A percentile compares a stretch with the other conserved stretches of the same genome.
Conservation (phyloP, 2,113 vertebrate genomes). For the Tympanuchus pallidicinctus region DNA sequence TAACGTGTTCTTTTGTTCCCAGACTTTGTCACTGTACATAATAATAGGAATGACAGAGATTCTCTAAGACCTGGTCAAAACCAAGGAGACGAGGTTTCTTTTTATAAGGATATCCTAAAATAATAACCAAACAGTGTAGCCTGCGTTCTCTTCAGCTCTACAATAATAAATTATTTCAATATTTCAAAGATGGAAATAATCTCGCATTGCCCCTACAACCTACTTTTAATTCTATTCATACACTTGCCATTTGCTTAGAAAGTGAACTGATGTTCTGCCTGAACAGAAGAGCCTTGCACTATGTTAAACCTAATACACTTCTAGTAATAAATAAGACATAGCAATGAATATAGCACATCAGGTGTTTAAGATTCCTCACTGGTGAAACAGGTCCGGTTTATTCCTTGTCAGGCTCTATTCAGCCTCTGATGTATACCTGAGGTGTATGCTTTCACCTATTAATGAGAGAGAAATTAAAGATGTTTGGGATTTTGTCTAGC, state of each 20-base stretch:
- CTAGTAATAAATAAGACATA: background rate
- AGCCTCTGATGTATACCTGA: background rate
- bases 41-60: background rate
- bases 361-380: background rate
- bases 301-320: background rate
- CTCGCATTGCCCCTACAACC: background rate
- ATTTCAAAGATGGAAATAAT: slow-evolving; percentile 30
- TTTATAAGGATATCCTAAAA: background rate
- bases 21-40: background rate
- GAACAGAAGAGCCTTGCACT: background rate
- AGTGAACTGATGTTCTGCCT: background rate
- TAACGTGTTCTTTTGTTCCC: background rate
- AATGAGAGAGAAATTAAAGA: background rate
- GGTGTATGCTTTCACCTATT: background rate
- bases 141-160: background rate
- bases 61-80: background rate
- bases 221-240: slow-evolving; percentile 9
- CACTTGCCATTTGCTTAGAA: background rate
- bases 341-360: background rate
- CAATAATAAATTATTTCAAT: background rate
- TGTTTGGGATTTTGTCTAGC: background rate
- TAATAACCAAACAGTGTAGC: background rate
- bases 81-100: background rate
- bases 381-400: background rate
- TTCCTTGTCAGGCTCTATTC: background rate